A percentile compares a stretch with the other conserved stretches of the same genome.
Conservation (phyloP, 2,113 vertebrate genomes). For the Dromas ardeola region DNA sequence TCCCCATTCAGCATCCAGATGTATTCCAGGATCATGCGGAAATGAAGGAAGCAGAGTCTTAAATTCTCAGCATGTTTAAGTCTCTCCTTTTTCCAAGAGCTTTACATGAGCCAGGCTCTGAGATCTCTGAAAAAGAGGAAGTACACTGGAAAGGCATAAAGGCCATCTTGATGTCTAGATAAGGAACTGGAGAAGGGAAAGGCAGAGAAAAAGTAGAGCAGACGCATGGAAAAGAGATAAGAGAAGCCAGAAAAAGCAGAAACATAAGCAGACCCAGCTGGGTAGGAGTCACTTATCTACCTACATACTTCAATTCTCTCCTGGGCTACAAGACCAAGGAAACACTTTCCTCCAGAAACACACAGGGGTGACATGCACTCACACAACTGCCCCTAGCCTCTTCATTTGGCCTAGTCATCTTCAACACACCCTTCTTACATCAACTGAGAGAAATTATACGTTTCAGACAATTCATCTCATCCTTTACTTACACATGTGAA, state of each 20-base stretch:
- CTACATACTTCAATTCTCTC: background rate
- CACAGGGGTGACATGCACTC: rapidly evolving
- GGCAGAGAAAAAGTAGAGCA: background rate
- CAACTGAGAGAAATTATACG: background rate
- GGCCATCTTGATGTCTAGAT: background rate
- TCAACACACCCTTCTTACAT: background rate
- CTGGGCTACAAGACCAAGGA: background rate
- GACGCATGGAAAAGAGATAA: background rate
- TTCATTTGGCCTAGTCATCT: background rate
- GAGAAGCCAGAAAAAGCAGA: background rate
- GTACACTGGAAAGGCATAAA: background rate
- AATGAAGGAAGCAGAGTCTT: background rate
- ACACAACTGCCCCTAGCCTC: background rate
- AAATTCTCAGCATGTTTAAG: background rate
- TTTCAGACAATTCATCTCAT: background rate
- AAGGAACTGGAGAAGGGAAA: background rate
- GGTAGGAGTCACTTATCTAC: background rate
- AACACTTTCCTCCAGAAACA: background rate
- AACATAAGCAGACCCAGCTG: rapidly evolving
- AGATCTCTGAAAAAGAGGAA: background rate
- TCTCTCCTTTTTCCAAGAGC: background rate
- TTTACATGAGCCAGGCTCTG: background rate
- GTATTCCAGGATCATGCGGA: background rate
- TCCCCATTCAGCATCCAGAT: background rate
- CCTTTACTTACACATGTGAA: background rate